phyloP scores from a whole-genome alignment of 1,140 invertebrate species.

The Macrosteles quadrilineatus region DNA sequence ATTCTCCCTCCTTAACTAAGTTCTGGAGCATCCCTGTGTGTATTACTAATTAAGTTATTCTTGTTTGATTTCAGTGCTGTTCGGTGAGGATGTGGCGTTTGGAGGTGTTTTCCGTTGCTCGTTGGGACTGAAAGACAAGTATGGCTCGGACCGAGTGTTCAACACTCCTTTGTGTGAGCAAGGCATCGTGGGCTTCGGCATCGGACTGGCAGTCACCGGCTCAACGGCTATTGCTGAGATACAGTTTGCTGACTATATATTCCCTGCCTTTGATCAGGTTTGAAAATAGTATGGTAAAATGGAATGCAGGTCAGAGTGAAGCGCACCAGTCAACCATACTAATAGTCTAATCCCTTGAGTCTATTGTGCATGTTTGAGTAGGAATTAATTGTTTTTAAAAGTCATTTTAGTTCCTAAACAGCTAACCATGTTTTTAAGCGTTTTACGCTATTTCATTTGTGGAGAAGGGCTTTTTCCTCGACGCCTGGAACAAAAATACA shows the following conservation, averaged over 20 bases:
- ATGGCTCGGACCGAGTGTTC: slow-evolving; percentile 92
- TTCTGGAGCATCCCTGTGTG: too few species aligned
- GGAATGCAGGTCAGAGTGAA: not conserved
- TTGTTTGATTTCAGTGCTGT: slow-evolving; percentile 65
- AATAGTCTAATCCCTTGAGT: too few species aligned
- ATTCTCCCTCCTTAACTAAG: too few species aligned
- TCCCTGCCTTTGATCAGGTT: slow-evolving; percentile 98
- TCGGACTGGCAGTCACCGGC: slow-evolving; percentile 87
- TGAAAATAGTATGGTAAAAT: too few species aligned
- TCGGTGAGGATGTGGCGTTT: slow-evolving; percentile 98
- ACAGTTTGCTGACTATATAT: slow-evolving; percentile 99
- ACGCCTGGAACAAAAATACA: too few species aligned
- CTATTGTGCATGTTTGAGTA: too few species aligned
- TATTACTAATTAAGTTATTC: too few species aligned
- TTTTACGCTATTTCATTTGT: too few species aligned
- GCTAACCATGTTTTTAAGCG: too few species aligned
- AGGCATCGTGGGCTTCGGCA: slow-evolving; percentile 97
- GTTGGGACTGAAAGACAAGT: slow-evolving; percentile 89
- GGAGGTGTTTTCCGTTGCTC: slow-evolving; percentile 98
- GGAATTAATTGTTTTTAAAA: slow-evolving; percentile 1
- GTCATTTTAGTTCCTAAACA: too few species aligned
- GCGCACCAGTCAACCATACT: too few species aligned
- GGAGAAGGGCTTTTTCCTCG: too few species aligned
- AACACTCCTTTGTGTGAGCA: slow-evolving; percentile 98
- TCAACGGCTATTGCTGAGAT: slow-evolving; percentile 97